phyloP scores from a whole-genome alignment of 2,113 vertebrate species.

The Tupaia chinensis region DNA sequence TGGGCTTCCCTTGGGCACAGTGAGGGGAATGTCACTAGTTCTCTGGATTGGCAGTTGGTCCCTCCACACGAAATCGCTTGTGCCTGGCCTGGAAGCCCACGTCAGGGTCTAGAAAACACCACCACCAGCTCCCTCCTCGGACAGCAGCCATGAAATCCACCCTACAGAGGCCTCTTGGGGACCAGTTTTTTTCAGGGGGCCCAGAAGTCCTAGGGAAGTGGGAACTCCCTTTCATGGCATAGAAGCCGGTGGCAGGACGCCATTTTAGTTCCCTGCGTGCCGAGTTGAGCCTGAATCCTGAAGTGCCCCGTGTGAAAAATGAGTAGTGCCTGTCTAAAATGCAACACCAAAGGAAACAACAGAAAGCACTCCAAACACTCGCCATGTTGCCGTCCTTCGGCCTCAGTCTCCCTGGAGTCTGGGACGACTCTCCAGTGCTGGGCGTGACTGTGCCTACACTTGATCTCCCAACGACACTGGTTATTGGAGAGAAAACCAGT shows the following conservation, averaged over 20 bases:
- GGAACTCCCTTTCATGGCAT: background rate
- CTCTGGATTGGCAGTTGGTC: background rate
- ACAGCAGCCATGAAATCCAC: background rate
- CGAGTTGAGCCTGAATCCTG: background rate
- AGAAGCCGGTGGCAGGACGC: background rate
- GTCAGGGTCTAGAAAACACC: background rate
- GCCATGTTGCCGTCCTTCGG: too few species aligned
- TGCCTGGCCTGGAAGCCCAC: background rate
- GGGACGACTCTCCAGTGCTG: too few species aligned
- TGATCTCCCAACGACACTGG: fast-evolving
- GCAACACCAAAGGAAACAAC: too few species aligned
- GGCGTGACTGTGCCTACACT: fast-evolving
- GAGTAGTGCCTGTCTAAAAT: too few species aligned
- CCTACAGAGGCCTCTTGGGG: fast-evolving
- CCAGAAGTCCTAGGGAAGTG: background rate
- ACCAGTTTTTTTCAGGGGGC: background rate
- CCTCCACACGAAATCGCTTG: background rate
- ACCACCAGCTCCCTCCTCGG: background rate
- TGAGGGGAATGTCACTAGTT: background rate
- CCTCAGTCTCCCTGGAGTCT: too few species aligned
- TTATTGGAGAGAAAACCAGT: fast-evolving
- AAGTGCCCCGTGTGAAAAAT: background rate
- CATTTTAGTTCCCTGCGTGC: background rate
- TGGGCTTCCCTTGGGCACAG: fast-evolving
- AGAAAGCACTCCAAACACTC: too few species aligned